Base-by-base conservation (phyloP, 2,113 vertebrate species). In the Marmota monax region DNA sequence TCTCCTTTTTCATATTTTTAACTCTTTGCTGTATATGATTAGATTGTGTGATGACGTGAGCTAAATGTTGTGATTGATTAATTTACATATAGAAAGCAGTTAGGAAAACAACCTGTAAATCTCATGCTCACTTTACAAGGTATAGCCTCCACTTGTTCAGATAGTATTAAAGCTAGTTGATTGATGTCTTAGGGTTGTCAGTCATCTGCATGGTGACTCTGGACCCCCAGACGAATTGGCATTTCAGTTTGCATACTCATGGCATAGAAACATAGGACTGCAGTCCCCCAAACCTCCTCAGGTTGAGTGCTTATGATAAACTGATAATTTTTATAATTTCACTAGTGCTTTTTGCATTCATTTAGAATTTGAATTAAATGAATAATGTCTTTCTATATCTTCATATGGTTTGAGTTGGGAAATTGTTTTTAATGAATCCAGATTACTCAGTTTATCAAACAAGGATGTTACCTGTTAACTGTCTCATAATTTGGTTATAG, bases 371-470 rank as follows among this genome's bases (percentile, higher is more conserved):
- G 39, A 79, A 79, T 76, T 76, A 61, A 84, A 70, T 51, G n/a
- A 87, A 25, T 69, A 5, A 3, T 63, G 14, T 63, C 4, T 17
- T 39, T 88, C 34, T 96, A 2, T 94, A 61, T 13, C 39, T 61
- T 94, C 51, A 84, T 20, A 51, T 56, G 67, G 13, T 87, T 89
- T 88, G 51, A 90, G 51, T 95, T 82, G 25, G 17, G 61, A 42
- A 79, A 58, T 73, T 93, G 17, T 63, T 84, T 92, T 58, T 63
- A 88, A 69, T 88, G 53, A 23, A 69, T 80, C 34, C 7, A 63
- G 82, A 5, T 88, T 92, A 95, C 74, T 83, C 82, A n/a, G 77
- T 88, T 74, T 74, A 51, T 86, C 58, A 93, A 94, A 39, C 91
- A 84, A 67, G 8, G 4, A 8, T 51, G 5, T 79, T 84, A 80